Evolutionary conservation across 2,113 vertebrate genomes (phyloP).

Genomic region (Tragelaphus scriptus): DNA sequence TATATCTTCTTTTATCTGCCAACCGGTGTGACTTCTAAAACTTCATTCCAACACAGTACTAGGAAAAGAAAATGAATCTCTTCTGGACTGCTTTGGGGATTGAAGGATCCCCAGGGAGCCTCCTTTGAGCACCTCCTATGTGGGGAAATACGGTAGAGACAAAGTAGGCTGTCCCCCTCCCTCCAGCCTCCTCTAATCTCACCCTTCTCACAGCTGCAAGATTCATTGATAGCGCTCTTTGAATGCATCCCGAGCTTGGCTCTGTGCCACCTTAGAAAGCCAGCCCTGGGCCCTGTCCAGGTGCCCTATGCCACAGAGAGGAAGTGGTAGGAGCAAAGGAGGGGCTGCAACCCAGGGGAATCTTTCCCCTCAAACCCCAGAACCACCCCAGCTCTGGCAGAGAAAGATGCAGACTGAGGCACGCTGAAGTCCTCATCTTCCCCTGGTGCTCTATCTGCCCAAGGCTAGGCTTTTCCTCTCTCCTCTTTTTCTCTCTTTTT

Average conservation of each 20-base stretch:
- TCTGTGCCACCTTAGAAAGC: not conserved
- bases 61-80: not conserved
- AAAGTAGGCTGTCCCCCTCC: not conserved
- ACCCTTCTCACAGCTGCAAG: constrained; percentile 55
- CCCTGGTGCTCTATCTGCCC: too few species aligned
- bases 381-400: not conserved
- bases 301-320: constrained; percentile 59
- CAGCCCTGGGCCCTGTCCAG: constrained; percentile 48
- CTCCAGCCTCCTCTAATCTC: not conserved
- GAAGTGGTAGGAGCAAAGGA: constrained; percentile 62
- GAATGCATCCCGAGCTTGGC: constrained; percentile 45
- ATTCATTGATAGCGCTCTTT: constrained; percentile 58
- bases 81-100: not conserved
- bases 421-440: not conserved
- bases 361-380: constrained; percentile 18
- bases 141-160: constrained; percentile 30
- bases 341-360: constrained; percentile 11
- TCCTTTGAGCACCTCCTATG: not conserved
- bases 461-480: not conserved
- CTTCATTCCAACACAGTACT: not conserved
- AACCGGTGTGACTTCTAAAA: not conserved
- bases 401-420: not conserved
- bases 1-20: not conserved
- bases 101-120: not conserved
- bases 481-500: not conserved